Percentiles rank a stretch among this genome's conserved stretches.
These are phyloP conservation scores for Clarias gariepinus DNA, from an alignment of 2,113 vertebrate genomes.

Conservation along the genomic window DNA sequence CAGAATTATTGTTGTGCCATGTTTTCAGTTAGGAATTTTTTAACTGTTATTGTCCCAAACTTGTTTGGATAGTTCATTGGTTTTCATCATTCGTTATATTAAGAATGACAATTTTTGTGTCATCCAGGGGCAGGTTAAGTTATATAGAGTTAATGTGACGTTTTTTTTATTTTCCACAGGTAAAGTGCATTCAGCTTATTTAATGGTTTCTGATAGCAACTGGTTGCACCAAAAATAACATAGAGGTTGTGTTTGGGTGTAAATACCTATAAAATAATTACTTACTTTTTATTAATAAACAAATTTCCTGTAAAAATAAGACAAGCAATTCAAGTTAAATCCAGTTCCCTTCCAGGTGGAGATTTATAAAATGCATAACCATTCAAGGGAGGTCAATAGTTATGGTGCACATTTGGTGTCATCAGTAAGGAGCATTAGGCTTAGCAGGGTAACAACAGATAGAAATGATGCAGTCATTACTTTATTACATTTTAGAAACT, in stretches of 20 bases:
- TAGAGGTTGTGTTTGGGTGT: not conserved
- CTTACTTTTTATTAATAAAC: not conserved
- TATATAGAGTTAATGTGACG: not conserved
- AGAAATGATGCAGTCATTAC: not conserved
- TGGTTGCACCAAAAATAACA: not conserved
- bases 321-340: not conserved
- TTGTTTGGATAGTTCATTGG: not conserved
- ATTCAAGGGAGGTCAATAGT: not conserved
- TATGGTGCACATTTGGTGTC: not conserved
- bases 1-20: not conserved
- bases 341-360: not conserved
- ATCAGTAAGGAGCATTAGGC: not conserved
- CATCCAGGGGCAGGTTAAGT: not conserved
- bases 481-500: not conserved
- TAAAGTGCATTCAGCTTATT: not conserved
- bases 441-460: not conserved
- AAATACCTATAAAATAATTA: not conserved
- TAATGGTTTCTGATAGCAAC: not conserved
- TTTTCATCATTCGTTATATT: not conserved
- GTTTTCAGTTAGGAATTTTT: not conserved
- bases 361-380: not conserved
- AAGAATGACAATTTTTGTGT: not conserved
- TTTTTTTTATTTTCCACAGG: not conserved
- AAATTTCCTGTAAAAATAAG: not conserved
- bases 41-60: not conserved